Conservation (phyloP, 2,888 invertebrate genomes). For the Agriopis marginaria region DNA sequence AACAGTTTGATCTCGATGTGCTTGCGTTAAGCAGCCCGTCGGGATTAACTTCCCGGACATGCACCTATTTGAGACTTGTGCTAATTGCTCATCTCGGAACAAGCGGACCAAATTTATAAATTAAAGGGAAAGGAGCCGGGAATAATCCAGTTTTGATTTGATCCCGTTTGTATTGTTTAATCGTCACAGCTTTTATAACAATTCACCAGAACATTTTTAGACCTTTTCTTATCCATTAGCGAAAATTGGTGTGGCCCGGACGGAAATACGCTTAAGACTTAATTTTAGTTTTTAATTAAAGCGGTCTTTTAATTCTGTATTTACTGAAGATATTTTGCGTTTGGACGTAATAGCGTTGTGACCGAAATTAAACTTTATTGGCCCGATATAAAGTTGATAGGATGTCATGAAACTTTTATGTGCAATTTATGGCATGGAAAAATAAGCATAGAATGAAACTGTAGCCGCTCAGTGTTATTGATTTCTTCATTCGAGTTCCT, state of each 20-base stretch:
- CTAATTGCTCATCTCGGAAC: conserved; percentile 31
- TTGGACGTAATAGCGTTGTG: conserved; percentile 1
- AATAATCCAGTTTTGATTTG: conserved; percentile 27
- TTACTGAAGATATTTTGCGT: conserved; percentile 4
- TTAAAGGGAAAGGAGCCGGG: conserved; percentile 16
- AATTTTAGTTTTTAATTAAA: conserved; percentile 14
- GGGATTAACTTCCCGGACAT: conserved; percentile 25
- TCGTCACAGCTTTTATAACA: conserved; percentile 14
- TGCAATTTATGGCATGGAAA: conserved; percentile 14
- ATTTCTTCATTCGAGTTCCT: conserved; percentile 4
- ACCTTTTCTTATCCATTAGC: not conserved
- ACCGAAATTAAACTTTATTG: conserved; percentile 21
- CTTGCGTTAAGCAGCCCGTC: conserved; percentile 15
- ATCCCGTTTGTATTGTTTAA: conserved; percentile 20
- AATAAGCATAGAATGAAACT: conserved; percentile 8
- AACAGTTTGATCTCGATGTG: conserved; percentile 15
- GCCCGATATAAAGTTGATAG: conserved; percentile 11
- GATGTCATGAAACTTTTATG: conserved; percentile 16
- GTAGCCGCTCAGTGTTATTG: conserved; percentile 5
- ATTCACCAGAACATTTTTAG: not conserved
- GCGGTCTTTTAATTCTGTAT: not conserved
- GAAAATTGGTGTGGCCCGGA: not conserved
- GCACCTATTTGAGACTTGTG: conserved; percentile 17
- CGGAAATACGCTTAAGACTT: not conserved
- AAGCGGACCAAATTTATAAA: conserved; percentile 25